Conservation (phyloP, 2,888 invertebrate genomes). For the Pyrochroa serraticornis region DNA sequence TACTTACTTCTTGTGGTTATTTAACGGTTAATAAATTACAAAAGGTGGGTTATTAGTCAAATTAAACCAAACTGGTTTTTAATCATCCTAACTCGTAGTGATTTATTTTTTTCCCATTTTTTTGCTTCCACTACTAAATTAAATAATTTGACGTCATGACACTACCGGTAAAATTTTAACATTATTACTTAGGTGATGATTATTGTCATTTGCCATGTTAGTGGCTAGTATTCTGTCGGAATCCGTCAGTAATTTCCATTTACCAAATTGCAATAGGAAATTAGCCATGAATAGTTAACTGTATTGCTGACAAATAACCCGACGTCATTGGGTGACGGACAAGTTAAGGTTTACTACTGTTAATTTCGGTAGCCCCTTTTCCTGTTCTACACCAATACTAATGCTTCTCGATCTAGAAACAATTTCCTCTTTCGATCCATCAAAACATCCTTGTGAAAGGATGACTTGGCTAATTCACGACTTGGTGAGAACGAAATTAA, state of each 20-base stretch:
- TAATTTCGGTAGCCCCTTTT: too few species aligned
- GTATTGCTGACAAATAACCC: neutral
- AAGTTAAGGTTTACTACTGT: too few species aligned
- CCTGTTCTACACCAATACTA: too few species aligned
- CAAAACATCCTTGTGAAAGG: neutral
- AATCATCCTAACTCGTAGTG: neutral
- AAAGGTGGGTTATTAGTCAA: too few species aligned
- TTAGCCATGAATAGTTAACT: neutral
- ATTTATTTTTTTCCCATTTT: neutral
- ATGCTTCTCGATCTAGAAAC: constrained; percentile 2
- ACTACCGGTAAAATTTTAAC: neutral
- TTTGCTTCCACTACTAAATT: neutral
- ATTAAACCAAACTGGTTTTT: neutral
- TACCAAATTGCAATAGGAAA: constrained; percentile 6
- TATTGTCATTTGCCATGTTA: neutral
- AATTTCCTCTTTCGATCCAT: constrained; percentile 23
- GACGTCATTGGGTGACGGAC: neutral
- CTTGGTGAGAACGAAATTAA: constrained; percentile 1
- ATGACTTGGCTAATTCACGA: constrained; percentile 18
- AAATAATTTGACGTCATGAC: neutral
- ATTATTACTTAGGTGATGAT: neutral
- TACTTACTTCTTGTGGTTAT: neutral
- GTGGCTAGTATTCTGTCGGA: neutral
- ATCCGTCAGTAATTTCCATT: constrained; percentile 22
- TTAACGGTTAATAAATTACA: too few species aligned